Evolutionary conservation across 2,113 vertebrate genomes (phyloP), one percentile per base, ranked within the genome.

Genomic region (Probosciger aterrimus): DNA sequence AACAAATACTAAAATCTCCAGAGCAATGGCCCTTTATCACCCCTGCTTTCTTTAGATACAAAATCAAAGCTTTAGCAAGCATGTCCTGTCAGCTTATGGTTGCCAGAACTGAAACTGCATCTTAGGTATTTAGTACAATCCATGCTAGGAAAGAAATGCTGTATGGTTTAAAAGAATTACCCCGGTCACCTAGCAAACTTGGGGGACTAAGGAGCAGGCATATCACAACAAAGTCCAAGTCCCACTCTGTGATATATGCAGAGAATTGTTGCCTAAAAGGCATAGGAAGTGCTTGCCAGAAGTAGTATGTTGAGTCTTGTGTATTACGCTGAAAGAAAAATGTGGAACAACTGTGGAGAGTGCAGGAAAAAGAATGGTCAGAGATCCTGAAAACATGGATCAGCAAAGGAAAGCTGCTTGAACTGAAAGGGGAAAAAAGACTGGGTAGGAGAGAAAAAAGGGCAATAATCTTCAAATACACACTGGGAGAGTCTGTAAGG

Each of bases 1-100:
- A 96, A 97, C 92, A 96, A 97, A 98, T 95, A 95, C 97, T 93
- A 88, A 80, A 80, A 94, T 97, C 96, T 97, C 92, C 82, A 93
- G 86, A 96, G 95, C 90, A 91, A 97, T 96, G 93, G 73, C 92
- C 70, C 64, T 91, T 94, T 92, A 84, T 91, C 63, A 80, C 25
- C n/a, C 39, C 71, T 89, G 62, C 59, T 93, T 93, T 88, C 81
- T 68, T 91, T 71, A 92, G 55, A 93, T 73, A 96, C 43, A 93
- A 90, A 85, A 92, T 95, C 97, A 98, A 94, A 95, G 67, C 83
- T 46, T 43, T 44, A 93, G 92, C 89, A 80, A 79, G 52, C 7
- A 65, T 64, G 85, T 95, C 88, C 95, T 96, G 74, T 83, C 90
- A 84, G 82, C 43, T 80, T 96, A 90, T 46, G 93, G 81, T 70